phyloP scores from a whole-genome alignment of 2,113 vertebrate genomes.

The Sceloporus tristichus region DNA sequence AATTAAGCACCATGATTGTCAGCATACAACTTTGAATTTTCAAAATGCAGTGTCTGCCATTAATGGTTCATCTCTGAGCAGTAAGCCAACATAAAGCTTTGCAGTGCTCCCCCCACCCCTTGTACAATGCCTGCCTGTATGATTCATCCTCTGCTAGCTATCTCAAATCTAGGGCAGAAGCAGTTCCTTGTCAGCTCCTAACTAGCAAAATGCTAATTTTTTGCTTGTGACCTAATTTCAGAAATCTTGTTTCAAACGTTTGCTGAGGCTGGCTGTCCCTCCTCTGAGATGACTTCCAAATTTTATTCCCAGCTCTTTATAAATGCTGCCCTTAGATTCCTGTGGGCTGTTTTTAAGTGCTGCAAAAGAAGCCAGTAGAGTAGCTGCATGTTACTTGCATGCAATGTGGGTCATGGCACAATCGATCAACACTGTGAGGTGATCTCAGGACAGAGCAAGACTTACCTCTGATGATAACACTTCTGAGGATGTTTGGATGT shows the following conservation, averaged over 20 bases:
- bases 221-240: neutral
- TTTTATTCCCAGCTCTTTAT: neutral
- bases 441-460: neutral
- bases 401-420: neutral
- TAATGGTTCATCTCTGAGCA: neutral
- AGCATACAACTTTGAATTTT: neutral
- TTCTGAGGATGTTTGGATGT: neutral
- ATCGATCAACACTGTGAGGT: neutral
- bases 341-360: neutral
- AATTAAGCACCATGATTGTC: neutral
- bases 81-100: accelerated
- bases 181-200: neutral
- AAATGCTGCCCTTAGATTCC: neutral
- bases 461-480: neutral
- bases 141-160: slow-evolving; percentile 3
- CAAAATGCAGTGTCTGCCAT: neutral
- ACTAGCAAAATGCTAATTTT: slow-evolving; percentile 19
- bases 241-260: slow-evolving; percentile 10
- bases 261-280: neutral
- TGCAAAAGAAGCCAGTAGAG: neutral
- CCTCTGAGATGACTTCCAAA: neutral
- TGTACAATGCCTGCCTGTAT: neutral
- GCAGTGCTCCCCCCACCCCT: neutral
- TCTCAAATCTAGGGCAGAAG: slow-evolving; percentile 28
- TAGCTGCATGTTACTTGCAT: neutral